Conservation (phyloP, 2,113 vertebrate species). For the Pachyramphus minor region DNA sequence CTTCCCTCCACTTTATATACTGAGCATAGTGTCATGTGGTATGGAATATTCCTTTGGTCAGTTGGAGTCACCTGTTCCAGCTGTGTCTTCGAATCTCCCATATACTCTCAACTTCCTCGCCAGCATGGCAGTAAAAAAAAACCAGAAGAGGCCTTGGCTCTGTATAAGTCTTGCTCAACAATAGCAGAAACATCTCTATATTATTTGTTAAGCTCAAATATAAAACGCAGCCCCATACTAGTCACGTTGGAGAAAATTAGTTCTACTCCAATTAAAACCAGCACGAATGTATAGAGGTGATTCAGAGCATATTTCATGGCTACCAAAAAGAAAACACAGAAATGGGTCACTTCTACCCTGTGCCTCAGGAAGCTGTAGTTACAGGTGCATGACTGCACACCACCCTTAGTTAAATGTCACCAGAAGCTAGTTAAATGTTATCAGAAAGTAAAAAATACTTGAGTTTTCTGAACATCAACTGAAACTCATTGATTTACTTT, state of each 20-base stretch:
- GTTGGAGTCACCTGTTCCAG: not conserved
- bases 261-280: not conserved
- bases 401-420: not conserved
- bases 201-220: not conserved
- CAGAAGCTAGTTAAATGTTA: not conserved
- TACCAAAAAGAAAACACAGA: not conserved
- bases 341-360: not conserved
- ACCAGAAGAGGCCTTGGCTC: not conserved
- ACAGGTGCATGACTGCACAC: not conserved
- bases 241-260: not conserved
- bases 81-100: not conserved
- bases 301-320: not conserved
- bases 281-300: not conserved
- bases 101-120: not conserved
- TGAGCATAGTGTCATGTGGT: not conserved
- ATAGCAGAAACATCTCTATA: not conserved
- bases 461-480: not conserved
- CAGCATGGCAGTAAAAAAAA: accelerated
- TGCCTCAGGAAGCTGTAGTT: not conserved
- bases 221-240: not conserved
- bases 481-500: not conserved
- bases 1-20: accelerated
- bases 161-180: not conserved
- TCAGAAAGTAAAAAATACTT: not conserved
- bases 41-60: not conserved